Conservation (phyloP, 2,113 vertebrate genomes). For the Triplophysa siluroides region DNA sequence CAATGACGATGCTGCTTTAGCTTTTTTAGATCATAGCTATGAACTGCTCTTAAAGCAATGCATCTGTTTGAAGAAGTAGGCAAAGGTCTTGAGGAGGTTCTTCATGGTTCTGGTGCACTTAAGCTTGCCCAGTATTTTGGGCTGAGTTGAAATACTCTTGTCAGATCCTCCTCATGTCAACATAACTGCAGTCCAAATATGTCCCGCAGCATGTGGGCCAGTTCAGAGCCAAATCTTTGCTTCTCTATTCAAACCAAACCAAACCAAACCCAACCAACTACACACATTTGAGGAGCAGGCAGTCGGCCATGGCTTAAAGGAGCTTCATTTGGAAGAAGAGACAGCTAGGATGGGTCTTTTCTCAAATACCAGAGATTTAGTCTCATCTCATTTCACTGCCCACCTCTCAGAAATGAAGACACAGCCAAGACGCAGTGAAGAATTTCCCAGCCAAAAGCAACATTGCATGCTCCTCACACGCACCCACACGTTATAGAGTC, state of each 20-base stretch:
- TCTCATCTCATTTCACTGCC: background rate
- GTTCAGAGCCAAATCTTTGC: constrained; percentile 58
- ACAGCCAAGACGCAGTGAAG: constrained; percentile 18
- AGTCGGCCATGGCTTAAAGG: constrained; percentile 43
- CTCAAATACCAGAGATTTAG: constrained; percentile 38
- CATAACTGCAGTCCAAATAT: constrained; percentile 67
- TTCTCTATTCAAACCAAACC: constrained; percentile 32
- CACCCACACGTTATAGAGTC: constrained; percentile 39
- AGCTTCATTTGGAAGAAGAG: constrained; percentile 37
- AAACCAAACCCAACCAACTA: constrained; percentile 34
- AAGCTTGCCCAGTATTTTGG: constrained; percentile 39
- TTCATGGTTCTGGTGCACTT: constrained; percentile 13
- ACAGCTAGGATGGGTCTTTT: constrained; percentile 42
- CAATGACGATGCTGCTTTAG: background rate
- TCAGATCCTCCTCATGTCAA: constrained; percentile 53
- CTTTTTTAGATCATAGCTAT: background rate
- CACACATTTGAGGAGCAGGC: constrained; percentile 30
- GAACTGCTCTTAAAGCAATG: background rate
- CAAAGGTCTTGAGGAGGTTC: background rate
- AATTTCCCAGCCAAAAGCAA: constrained; percentile 35
- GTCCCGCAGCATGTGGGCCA: constrained; percentile 60
- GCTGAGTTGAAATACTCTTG: constrained; percentile 27
- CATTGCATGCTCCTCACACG: no score
- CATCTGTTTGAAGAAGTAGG: background rate
- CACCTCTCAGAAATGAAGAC: background rate